A percentile compares a stretch with the other conserved stretches of the same genome.
Evolutionary conservation across 2,797 vertebrate species (phyloP).

Genomic region (Fistularia tabacaria): DNA sequence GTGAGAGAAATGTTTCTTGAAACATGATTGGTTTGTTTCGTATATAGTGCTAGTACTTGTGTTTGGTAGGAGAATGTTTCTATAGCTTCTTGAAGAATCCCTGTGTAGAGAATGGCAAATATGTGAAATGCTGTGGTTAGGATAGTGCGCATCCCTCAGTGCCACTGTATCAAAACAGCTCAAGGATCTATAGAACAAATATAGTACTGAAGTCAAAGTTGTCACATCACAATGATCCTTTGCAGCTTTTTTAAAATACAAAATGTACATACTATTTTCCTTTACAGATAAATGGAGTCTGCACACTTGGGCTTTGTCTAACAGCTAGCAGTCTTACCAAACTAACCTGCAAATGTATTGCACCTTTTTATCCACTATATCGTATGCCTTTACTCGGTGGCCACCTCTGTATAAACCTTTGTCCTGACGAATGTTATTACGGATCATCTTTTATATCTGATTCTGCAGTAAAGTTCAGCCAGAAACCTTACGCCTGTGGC

Average conservation of each 20-base stretch:
- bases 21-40: too few relatives aligned
- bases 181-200: neutral
- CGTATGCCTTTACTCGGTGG: slow-evolving; percentile 40
- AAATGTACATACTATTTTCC: slow-evolving; percentile 6
- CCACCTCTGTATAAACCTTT: slow-evolving; percentile 35
- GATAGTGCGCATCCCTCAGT: neutral
- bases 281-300: slow-evolving; percentile 7
- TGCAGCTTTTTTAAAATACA: neutral
- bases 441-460: slow-evolving; percentile 33
- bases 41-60: neutral
- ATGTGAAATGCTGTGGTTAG: neutral
- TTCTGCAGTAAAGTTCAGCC: slow-evolving; percentile 16
- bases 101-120: neutral
- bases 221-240: neutral
- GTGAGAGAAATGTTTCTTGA: too few relatives aligned
- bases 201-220: neutral
- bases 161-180: neutral
- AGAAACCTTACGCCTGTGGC: slow-evolving; percentile 24
- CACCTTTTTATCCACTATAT: slow-evolving; percentile 49
- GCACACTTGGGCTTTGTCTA: slow-evolving; percentile 9
- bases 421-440: slow-evolving; percentile 46
- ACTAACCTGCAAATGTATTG: slow-evolving; percentile 47
- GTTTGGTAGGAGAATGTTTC: neutral
- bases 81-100: neutral
- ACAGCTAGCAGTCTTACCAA: slow-evolving; percentile 50